Conservation (phyloP, 2,113 vertebrate genomes). For the Sebastes fasciatus region DNA sequence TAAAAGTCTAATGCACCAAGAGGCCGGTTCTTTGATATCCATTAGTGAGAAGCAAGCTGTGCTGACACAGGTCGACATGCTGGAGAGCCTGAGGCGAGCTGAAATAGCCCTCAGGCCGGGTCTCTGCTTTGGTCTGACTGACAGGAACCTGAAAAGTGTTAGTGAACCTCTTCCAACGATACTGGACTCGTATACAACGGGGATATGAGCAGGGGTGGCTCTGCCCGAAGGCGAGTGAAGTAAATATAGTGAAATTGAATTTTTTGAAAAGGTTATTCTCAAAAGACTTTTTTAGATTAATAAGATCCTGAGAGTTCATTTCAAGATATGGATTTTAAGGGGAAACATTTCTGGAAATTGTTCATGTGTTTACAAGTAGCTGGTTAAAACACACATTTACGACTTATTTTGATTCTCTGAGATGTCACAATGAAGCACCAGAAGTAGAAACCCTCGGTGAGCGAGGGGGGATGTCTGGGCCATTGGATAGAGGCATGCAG, state of each 20-base stretch:
- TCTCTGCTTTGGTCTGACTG: slow-evolving; percentile 45
- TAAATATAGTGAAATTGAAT: slow-evolving; percentile 27
- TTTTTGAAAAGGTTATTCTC: slow-evolving; percentile 34
- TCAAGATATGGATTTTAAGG: neutral
- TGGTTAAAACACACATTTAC: slow-evolving; percentile 7
- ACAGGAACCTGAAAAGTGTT: slow-evolving; percentile 29
- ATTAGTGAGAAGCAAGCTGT: slow-evolving; percentile 53
- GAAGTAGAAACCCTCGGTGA: slow-evolving; percentile 59
- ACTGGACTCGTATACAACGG: neutral
- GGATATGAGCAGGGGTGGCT: slow-evolving; percentile 1
- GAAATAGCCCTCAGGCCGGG: slow-evolving; percentile 42
- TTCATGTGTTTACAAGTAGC: neutral
- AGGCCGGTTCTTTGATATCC: slow-evolving; percentile 47
- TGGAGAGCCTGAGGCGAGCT: slow-evolving; percentile 48
- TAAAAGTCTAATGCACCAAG: slow-evolving; percentile 54
- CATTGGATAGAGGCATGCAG: slow-evolving; percentile 74
- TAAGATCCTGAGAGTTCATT: slow-evolving; percentile 17
- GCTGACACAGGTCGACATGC: slow-evolving; percentile 43
- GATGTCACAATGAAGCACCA: slow-evolving; percentile 62
- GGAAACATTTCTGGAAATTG: neutral
- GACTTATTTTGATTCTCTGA: no score
- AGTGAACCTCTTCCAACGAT: slow-evolving; percentile 5
- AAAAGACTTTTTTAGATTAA: slow-evolving; percentile 19
- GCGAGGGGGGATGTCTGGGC: slow-evolving; percentile 13
- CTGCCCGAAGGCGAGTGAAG: neutral